A percentile compares a stretch with the other conserved stretches of the same genome.
Evolutionary conservation across 2,888 invertebrate genomes (phyloP).

Genomic region (Drosophila eohydei): DNA sequence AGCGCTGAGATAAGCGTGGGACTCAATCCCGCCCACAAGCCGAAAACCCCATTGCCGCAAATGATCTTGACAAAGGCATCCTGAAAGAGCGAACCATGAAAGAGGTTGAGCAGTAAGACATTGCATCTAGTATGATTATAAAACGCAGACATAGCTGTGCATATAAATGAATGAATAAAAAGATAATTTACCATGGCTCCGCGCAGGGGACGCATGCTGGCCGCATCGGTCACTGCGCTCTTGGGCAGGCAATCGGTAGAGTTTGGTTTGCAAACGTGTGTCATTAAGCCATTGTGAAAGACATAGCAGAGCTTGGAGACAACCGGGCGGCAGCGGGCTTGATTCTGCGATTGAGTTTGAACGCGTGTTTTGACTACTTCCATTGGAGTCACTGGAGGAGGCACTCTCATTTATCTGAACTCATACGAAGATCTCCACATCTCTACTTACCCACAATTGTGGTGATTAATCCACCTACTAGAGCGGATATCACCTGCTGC

Average conservation of each 20-base stretch:
- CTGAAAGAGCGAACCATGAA: slow-evolving; percentile 85
- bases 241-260: slow-evolving; percentile 58
- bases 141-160: too few relatives aligned
- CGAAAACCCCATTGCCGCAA: slow-evolving; percentile 92
- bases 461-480: slow-evolving; percentile 93
- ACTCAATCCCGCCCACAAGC: slow-evolving; percentile 98
- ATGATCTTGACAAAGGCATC: slow-evolving; percentile 97
- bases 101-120: too few relatives aligned
- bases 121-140: too few relatives aligned
- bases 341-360: slow-evolving; percentile 89
- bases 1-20: slow-evolving; percentile 97
- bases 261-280: slow-evolving; percentile 94
- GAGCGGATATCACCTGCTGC: slow-evolving; percentile 77
- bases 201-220: slow-evolving; percentile 84
- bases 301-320: slow-evolving; percentile 94
- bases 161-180: too few relatives aligned
- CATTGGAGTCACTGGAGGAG: slow-evolving; percentile 93
- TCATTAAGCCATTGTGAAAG: slow-evolving; percentile 99
- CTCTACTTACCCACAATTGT: slow-evolving; percentile 90
- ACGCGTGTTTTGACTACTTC: slow-evolving; percentile 99
- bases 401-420: background rate
- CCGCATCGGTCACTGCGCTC: slow-evolving; percentile 29
- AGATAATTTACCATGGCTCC: slow-evolving; percentile 88
- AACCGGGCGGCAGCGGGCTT: slow-evolving; percentile 88
- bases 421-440: too few relatives aligned